phyloP scores from a whole-genome alignment of 2,113 vertebrate genomes.

The Psilopsiagon aurifrons region DNA sequence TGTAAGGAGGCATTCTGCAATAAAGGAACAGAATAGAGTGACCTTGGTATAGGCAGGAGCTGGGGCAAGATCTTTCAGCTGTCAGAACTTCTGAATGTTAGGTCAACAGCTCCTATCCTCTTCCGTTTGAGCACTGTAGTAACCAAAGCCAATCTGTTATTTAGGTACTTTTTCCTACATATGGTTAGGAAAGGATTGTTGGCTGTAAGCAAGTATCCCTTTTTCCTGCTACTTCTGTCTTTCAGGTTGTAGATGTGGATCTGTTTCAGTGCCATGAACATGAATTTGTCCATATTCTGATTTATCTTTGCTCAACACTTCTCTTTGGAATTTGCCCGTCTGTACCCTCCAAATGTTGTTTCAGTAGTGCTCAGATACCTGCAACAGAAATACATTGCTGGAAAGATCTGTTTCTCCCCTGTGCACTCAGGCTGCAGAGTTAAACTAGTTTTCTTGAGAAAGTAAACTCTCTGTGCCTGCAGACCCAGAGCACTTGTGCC shows the following conservation, averaged over 20 bases:
- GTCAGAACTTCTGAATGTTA: not conserved
- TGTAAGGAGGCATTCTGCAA: not conserved
- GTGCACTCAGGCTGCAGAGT: not conserved
- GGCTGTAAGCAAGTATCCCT: not conserved
- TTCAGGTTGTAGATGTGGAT: not conserved
- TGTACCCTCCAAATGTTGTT: not conserved
- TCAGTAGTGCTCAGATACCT: not conserved
- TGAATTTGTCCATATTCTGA: not conserved
- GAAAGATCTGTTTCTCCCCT: not conserved
- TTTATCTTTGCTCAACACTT: not conserved
- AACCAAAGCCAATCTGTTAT: not conserved
- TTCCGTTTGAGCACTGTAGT: not conserved
- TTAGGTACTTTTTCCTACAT: not conserved
- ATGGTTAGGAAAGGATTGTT: not conserved
- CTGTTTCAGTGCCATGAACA: not conserved
- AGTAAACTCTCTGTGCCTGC: not conserved
- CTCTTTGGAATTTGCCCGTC: not conserved
- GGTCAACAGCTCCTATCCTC: not conserved
- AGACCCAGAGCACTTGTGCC: not conserved
- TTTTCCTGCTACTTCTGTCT: not conserved
- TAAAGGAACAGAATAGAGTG: not conserved
- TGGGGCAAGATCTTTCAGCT: not conserved
- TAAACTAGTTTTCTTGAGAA: not conserved
- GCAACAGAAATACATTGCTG: not conserved
- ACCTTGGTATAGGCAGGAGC: not conserved